These are phyloP conservation scores for Vireo griseus DNA, from an alignment of 2,797 vertebrate species.

Conservation along the genomic window DNA sequence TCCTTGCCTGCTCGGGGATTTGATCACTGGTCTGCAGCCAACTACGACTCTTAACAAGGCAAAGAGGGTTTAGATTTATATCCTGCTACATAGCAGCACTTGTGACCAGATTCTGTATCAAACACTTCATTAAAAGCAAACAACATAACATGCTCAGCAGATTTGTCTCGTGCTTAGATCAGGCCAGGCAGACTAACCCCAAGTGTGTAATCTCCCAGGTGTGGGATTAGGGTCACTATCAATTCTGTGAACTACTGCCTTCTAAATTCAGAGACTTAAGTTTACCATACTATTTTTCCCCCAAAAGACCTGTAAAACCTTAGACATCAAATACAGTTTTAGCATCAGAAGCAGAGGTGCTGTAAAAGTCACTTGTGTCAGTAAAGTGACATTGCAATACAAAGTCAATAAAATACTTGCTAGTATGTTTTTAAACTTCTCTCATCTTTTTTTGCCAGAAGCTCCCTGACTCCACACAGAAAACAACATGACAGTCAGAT, in stretches of 20 bases:
- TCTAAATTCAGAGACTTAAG: background rate
- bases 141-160: background rate
- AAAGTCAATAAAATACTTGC: background rate
- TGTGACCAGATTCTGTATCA: background rate
- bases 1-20: background rate
- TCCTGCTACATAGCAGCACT: background rate
- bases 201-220: background rate
- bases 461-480: background rate
- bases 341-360: background rate
- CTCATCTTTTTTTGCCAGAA: background rate
- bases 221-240: background rate
- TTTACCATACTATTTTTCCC: background rate
- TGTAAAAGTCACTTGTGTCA: background rate
- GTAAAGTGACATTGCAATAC: background rate
- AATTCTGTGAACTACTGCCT: background rate
- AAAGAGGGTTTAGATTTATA: background rate
- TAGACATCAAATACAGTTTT: background rate
- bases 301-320: background rate
- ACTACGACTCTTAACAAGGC: background rate
- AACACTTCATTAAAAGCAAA: background rate
- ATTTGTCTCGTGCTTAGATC: background rate
- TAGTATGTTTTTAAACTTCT: background rate
- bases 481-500: background rate
- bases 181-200: background rate
- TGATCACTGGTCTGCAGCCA: background rate